Conservation (phyloP, 2,113 vertebrate genomes). For the Mirounga angustirostris region DNA sequence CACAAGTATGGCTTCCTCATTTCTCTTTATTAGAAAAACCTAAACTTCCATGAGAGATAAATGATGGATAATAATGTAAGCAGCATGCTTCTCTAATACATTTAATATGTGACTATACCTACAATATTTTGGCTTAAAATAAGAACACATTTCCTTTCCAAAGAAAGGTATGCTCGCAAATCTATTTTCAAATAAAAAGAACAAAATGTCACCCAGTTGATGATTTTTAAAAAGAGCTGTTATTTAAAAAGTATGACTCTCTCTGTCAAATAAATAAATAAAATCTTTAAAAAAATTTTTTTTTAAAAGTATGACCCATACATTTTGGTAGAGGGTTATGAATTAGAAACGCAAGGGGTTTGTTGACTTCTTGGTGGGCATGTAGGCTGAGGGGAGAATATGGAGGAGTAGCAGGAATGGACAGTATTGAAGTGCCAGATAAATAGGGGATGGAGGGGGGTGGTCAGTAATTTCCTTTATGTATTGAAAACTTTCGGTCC, state of each 20-base stretch:
- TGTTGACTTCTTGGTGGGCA: background rate
- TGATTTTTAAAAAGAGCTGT: background rate
- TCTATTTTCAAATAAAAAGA: conserved; percentile 22
- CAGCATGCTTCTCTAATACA: background rate
- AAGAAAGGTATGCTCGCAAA: background rate
- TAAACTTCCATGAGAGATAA: background rate
- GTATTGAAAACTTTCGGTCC: background rate
- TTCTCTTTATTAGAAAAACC: background rate
- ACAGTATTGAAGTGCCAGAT: too few relatives aligned
- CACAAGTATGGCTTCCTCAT: background rate
- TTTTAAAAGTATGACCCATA: background rate
- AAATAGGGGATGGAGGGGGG: background rate
- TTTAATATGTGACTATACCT: background rate
- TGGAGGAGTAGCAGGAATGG: background rate
- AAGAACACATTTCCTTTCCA: background rate
- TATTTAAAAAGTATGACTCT: background rate
- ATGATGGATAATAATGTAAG: background rate
- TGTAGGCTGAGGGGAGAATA: background rate
- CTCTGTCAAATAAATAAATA: too few relatives aligned
- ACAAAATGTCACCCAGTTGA: background rate
- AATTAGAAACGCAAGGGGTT: background rate
- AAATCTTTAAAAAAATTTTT: too few relatives aligned
- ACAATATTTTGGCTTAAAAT: background rate
- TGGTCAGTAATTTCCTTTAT: background rate
- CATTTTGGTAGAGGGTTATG: background rate